Evolutionary conservation across 2,888 invertebrate genomes (phyloP).

Genomic region (Nebria salina): DNA sequence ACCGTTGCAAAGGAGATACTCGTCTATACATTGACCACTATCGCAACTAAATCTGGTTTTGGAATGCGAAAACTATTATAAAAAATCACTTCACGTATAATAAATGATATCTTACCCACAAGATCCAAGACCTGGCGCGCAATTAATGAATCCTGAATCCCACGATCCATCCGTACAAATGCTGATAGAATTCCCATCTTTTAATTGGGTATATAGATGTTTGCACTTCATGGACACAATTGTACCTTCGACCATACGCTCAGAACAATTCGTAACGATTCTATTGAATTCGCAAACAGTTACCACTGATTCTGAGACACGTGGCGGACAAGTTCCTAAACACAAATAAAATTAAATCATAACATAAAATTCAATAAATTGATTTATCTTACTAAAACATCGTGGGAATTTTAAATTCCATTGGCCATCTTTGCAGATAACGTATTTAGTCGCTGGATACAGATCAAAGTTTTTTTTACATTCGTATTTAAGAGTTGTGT

Average conservation of each 20-base stretch:
- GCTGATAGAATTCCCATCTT: constrained; percentile 58
- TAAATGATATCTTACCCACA: constrained; percentile 48
- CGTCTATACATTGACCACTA: constrained; percentile 60
- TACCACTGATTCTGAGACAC: constrained; percentile 28
- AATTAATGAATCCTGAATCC: constrained; percentile 35
- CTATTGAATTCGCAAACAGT: constrained; percentile 27
- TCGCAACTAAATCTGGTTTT: constrained; percentile 53
- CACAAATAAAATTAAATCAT: constrained; percentile 4
- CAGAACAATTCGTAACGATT: constrained; percentile 18
- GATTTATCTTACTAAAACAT: constrained; percentile 28
- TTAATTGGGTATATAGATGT: constrained; percentile 20
- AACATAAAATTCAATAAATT: not conserved
- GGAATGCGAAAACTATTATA: not conserved
- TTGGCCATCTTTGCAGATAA: not conserved
- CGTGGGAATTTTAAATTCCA: constrained; percentile 4
- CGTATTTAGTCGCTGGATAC: constrained; percentile 7
- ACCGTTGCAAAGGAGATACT: constrained; percentile 63
- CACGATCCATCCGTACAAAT: constrained; percentile 53
- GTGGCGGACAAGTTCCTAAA: constrained; percentile 38
- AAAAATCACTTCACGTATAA: not conserved
- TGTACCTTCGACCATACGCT: constrained; percentile 41
- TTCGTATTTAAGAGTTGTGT: not conserved
- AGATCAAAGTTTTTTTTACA: constrained; percentile 11
- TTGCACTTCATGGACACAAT: constrained; percentile 38
- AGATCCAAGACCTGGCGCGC: constrained; percentile 24